Percentiles rank a stretch among this genome's conserved stretches.
phyloP scores from a whole-genome alignment of 1,140 invertebrate genomes.

The Druon quercuslanigerum region DNA sequence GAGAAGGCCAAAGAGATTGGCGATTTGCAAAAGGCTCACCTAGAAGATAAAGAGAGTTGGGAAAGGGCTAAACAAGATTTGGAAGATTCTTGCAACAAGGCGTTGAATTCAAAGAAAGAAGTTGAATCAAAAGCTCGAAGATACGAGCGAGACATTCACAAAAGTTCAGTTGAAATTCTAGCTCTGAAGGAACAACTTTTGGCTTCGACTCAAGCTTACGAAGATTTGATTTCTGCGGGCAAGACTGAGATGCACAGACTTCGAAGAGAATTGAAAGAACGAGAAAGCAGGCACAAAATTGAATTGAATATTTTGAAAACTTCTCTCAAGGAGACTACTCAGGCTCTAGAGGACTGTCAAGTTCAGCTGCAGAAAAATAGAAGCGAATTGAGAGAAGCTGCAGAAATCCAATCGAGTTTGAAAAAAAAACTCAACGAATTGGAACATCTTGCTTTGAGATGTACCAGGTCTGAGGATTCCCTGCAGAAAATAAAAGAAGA shows the following conservation, averaged over 20 bases:
- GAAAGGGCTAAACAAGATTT: constrained; percentile 52
- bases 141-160: constrained; percentile 60
- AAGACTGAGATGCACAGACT: constrained; percentile 59
- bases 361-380: constrained; percentile 61
- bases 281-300: constrained; percentile 60
- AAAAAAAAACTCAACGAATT: constrained; percentile 54
- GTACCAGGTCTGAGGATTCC: constrained; percentile 58
- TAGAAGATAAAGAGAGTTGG: constrained; percentile 51
- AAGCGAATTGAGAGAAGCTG: constrained; percentile 56
- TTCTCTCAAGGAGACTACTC: constrained; percentile 61
- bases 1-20: constrained; percentile 51
- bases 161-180: constrained; percentile 50
- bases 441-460: constrained; percentile 49
- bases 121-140: constrained; percentile 50
- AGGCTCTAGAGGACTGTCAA: constrained; percentile 64
- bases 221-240: constrained; percentile 58
- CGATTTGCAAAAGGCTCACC: constrained; percentile 46
- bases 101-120: constrained; percentile 53
- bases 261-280: constrained; percentile 60
- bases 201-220: constrained; percentile 53
- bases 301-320: constrained; percentile 61
- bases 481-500: constrained; percentile 61
- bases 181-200: constrained; percentile 57
- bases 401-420: constrained; percentile 49
- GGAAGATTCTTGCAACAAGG: constrained; percentile 51